Base-by-base conservation (phyloP, 1,140 invertebrate genomes). In the Monomorium pharaonis region DNA sequence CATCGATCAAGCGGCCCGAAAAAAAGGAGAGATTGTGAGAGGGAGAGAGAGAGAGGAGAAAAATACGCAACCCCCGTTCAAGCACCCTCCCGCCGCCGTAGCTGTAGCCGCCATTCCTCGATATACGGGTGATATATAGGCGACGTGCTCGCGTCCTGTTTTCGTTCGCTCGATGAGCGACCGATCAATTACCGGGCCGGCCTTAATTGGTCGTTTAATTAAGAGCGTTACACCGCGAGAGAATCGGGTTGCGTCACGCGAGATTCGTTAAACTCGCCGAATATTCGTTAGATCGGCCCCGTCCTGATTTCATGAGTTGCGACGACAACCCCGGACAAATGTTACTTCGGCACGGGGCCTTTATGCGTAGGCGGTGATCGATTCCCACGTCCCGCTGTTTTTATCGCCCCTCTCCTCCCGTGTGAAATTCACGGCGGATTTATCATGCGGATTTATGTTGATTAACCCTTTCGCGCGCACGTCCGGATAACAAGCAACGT, bases 191-290 rank as follows among this genome's bases (percentile, higher is more conserved):
- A 89, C 47, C 0, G 44, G n/a, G 16, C 30, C 51, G 44, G n/a
- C 37, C 85, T 89, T 89, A 89, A 89, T 89, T 89, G 88, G 87
- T 84, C 88, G 88, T 84, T 89, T 89, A 89, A 89, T 89, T 87
- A 89, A 89, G 78, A 89, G 74, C 86, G 58, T 42, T 58, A 47
- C 78, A 54, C 18, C 83, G 60, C 37, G 87, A 56, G 67, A 63
- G 67, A 70, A 42, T 4, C 75, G 24, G 67, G 83, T 89, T 84
- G 54, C 47, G 86, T 89, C 88, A 88, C 87, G 88, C 84, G 87
- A 89, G 75, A 89, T 77, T 86, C 88, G 84, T 83, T 83, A 83
- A 42, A 56, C 58, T 44, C 47, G 14, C 51, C 70, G 75, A 88
- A 88, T 89, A 88, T 89, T 89, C 49, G 62, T 56, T 63, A 85